These are phyloP conservation scores for Epinotia ramella DNA, from an alignment of 2,888 invertebrate species.

Conservation along the genomic window DNA sequence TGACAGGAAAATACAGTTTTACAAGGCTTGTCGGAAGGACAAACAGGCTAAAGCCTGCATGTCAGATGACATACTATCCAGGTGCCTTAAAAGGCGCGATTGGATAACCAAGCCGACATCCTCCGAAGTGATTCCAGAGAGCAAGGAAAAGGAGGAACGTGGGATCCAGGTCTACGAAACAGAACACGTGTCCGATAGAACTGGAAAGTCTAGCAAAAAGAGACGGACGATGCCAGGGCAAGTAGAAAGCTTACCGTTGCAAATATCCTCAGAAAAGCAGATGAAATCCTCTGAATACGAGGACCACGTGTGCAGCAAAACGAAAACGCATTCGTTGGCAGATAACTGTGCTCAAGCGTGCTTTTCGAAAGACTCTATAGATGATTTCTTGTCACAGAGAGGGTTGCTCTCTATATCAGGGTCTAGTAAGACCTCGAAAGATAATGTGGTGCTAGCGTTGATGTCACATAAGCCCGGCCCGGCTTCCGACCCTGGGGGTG, in stretches of 20 bases:
- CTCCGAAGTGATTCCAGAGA: slow-evolving; percentile 12
- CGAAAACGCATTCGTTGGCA: slow-evolving; percentile 52
- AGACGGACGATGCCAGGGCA: background rate
- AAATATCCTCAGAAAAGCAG: background rate
- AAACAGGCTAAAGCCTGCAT: slow-evolving; percentile 60
- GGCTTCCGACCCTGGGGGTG: slow-evolving; percentile 67
- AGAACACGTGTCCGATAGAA: background rate
- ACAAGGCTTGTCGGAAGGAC: slow-evolving; percentile 73
- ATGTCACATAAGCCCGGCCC: slow-evolving; percentile 60
- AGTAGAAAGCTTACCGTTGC: background rate
- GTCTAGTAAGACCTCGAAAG: slow-evolving; percentile 72
- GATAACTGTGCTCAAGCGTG: slow-evolving; percentile 70
- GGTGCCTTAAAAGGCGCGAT: slow-evolving; percentile 72
- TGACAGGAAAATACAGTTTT: slow-evolving; percentile 71
- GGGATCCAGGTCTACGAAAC: background rate
- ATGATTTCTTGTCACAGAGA: slow-evolving; percentile 71
- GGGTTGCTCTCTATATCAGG: slow-evolving; percentile 51
- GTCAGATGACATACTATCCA: slow-evolving; percentile 77
- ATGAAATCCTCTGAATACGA: slow-evolving; percentile 63
- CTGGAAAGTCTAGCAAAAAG: background rate
- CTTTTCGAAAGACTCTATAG: slow-evolving; percentile 75
- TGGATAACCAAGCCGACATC: slow-evolving; percentile 62
- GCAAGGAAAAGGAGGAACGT: background rate
- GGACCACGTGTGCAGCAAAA: slow-evolving; percentile 34
- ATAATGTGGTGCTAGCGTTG: slow-evolving; percentile 63